phyloP scores from a whole-genome alignment of 2,113 vertebrate species.

The Seriola aureovittata region DNA sequence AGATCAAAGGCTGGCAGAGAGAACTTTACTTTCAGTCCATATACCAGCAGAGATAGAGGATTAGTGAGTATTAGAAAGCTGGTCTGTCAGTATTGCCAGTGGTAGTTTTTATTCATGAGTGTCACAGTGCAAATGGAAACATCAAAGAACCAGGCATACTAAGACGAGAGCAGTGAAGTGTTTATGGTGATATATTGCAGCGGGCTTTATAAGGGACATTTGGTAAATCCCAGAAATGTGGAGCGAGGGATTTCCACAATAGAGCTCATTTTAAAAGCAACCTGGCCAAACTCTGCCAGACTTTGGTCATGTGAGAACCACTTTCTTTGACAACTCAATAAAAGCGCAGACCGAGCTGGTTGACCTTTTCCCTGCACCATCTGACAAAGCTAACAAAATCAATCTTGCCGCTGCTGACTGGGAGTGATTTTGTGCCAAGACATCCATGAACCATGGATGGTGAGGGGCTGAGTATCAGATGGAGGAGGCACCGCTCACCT shows the following conservation, averaged over 20 bases:
- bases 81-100: slow-evolving; percentile 5
- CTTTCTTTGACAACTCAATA: slow-evolving; percentile 50
- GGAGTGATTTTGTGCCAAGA: slow-evolving; percentile 45
- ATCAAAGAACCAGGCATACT: slow-evolving; percentile 5
- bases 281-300: background rate
- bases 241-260: background rate
- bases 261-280: slow-evolving; percentile 1
- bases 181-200: slow-evolving; percentile 8
- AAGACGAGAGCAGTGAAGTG: background rate
- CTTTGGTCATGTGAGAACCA: background rate
- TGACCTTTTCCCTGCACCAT: slow-evolving; percentile 49
- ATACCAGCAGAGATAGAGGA: slow-evolving; percentile 15
- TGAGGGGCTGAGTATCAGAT: slow-evolving; percentile 6
- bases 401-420: slow-evolving; percentile 49
- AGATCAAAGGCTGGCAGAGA: slow-evolving; percentile 43
- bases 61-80: slow-evolving; percentile 24
- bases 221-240: slow-evolving; percentile 23
- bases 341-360: background rate
- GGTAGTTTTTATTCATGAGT: slow-evolving; percentile 28
- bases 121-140: slow-evolving; percentile 27
- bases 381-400: slow-evolving; percentile 60
- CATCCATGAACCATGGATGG: slow-evolving; percentile 56
- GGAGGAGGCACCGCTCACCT: slow-evolving; percentile 18
- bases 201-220: slow-evolving; percentile 12
- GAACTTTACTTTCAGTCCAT: slow-evolving; percentile 26